A percentile compares a stretch with the other conserved stretches of the same genome.
Conservation (phyloP, 2,113 vertebrate genomes). For the Paralichthys olivaceus region DNA sequence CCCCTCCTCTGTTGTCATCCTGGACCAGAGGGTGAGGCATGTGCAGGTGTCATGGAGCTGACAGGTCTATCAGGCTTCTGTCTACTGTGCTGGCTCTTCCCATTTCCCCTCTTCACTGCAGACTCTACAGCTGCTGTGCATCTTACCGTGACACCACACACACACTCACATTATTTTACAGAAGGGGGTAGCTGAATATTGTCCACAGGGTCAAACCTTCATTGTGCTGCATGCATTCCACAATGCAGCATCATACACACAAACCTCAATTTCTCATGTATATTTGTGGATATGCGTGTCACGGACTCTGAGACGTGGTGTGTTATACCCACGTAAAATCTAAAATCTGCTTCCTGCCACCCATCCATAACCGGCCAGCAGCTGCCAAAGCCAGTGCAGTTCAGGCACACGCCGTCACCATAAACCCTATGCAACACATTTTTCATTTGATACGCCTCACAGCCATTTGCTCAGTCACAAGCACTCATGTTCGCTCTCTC, state of each 20-base stretch:
- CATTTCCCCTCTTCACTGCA: constrained; percentile 65
- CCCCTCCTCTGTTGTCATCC: constrained; percentile 32
- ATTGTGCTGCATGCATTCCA: constrained; percentile 41
- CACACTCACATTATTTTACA: constrained; percentile 56
- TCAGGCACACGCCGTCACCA: constrained; percentile 64
- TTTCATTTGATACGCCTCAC: constrained; percentile 70
- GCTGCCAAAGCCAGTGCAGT: constrained; percentile 54
- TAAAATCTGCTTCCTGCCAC: constrained; percentile 50
- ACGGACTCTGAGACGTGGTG: neutral
- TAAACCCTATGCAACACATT: constrained; percentile 76
- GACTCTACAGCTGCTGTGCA: constrained; percentile 68
- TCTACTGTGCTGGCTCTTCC: constrained; percentile 69
- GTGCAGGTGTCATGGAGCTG: constrained; percentile 71
- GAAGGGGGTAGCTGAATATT: constrained; percentile 34
- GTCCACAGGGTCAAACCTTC: constrained; percentile 46
- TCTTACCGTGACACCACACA: constrained; percentile 57
- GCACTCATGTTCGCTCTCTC: constrained; percentile 24
- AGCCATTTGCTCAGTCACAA: constrained; percentile 66
- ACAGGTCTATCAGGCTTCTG: constrained; percentile 79
- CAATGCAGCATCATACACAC: constrained; percentile 32
- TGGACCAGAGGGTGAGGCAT: constrained; percentile 68
- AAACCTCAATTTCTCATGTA: neutral
- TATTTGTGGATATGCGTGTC: neutral
- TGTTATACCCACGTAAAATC: constrained; percentile 46
- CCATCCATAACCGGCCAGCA: constrained; percentile 54